Conservation (phyloP, 2,888 invertebrate species). For the Drosophila koepferae region DNA sequence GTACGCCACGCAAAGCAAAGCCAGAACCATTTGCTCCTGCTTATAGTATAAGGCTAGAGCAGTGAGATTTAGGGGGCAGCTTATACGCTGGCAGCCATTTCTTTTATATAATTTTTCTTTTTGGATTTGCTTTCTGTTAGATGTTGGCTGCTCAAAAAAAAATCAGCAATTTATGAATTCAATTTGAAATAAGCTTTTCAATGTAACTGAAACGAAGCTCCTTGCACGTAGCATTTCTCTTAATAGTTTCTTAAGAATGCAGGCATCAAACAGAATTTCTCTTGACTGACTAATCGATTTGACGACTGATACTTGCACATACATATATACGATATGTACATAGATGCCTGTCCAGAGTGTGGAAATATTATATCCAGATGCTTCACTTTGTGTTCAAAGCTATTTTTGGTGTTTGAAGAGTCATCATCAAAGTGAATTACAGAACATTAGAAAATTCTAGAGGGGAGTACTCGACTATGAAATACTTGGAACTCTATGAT, state of each 20-base stretch:
- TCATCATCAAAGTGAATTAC: no score
- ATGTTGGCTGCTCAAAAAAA: constrained; percentile 17
- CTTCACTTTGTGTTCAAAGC: no score
- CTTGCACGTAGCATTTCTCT: background rate
- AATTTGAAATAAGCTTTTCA: constrained; percentile 18
- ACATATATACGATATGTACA: no score
- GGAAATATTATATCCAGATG: no score
- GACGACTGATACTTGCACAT: background rate
- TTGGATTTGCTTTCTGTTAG: background rate
- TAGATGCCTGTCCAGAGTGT: no score
- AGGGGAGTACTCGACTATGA: no score
- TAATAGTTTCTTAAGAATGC: background rate
- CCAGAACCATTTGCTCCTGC: constrained; percentile 35
- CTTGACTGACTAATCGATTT: constrained; percentile 1
- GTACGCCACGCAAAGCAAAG: constrained; percentile 40
- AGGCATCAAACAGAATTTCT: background rate
- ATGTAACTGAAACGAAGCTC: constrained; percentile 7
- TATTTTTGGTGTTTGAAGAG: no score
- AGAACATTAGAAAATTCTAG: no score
- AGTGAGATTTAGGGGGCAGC: constrained; percentile 2
- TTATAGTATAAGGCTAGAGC: background rate
- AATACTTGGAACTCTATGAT: no score
- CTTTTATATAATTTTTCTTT: constrained; percentile 2
- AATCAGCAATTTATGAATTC: constrained; percentile 24
- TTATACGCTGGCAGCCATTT: constrained; percentile 14